phyloP scores from a whole-genome alignment of 2,888 invertebrate species.

The Apamea crenata region DNA sequence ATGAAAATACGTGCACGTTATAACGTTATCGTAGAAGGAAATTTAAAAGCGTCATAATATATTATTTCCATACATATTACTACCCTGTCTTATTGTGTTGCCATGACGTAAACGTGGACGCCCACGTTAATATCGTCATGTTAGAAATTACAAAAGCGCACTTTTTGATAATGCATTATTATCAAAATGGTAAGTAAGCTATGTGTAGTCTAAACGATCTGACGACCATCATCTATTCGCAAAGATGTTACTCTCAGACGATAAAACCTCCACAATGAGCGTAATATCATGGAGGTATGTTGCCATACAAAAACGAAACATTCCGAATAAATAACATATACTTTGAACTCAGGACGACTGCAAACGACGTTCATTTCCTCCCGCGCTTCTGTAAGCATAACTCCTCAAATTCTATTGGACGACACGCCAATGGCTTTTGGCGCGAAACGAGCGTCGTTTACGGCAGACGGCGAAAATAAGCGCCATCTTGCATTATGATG shows the following conservation, averaged over 20 bases:
- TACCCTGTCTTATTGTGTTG: too few relatives aligned
- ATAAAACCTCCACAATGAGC: neutral
- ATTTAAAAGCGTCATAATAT: too few relatives aligned
- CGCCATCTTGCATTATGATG: conserved; percentile 31
- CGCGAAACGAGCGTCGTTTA: conserved; percentile 42
- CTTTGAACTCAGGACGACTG: conserved; percentile 5
- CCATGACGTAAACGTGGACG: too few relatives aligned
- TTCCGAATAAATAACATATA: neutral
- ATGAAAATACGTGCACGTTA: too few relatives aligned
- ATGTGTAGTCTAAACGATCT: neutral
- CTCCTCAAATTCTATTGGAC: conserved; percentile 47
- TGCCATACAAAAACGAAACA: neutral
- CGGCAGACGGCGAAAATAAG: conserved; percentile 33
- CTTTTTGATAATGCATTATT: neutral
- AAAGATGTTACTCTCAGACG: neutral
- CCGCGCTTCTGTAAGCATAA: conserved; percentile 12
- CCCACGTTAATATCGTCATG: too few relatives aligned
- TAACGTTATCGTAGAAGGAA: too few relatives aligned
- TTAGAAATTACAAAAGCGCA: too few relatives aligned
- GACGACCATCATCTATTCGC: too few relatives aligned
- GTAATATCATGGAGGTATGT: neutral
- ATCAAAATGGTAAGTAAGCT: neutral
- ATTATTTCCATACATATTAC: too few relatives aligned
- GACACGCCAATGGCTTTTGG: conserved; percentile 23
- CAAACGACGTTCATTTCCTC: conserved; percentile 35